phyloP scores from a whole-genome alignment of 2,113 vertebrate genomes.

The Canis aureus region DNA sequence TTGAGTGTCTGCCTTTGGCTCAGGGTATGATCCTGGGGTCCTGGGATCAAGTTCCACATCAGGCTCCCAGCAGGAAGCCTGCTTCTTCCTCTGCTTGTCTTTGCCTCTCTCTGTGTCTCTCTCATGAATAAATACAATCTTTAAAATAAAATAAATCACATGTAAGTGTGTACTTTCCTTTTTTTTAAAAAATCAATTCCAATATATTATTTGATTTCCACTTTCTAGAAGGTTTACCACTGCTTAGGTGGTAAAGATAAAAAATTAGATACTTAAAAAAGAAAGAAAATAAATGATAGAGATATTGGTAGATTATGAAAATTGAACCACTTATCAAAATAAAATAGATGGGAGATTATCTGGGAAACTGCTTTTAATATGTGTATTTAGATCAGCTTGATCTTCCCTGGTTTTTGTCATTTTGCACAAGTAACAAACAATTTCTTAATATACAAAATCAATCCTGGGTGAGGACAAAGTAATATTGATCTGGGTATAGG shows the following conservation, averaged over 20 bases:
- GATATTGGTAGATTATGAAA: background rate
- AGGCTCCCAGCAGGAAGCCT: too few species aligned
- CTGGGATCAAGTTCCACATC: too few species aligned
- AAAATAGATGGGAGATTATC: background rate
- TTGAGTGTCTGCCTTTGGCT: too few species aligned
- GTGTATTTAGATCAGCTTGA: background rate
- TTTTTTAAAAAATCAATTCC: background rate
- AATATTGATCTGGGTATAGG: background rate
- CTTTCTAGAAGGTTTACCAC: background rate
- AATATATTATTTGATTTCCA: background rate
- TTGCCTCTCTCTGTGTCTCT: too few species aligned
- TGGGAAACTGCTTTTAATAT: background rate
- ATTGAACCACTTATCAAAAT: background rate
- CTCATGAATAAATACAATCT: too few species aligned
- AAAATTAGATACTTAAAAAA: slow-evolving; percentile 6
- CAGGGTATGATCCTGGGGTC: too few species aligned
- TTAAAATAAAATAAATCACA: background rate
- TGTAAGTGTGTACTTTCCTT: background rate
- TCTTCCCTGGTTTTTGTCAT: background rate
- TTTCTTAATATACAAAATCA: slow-evolving; percentile 43
- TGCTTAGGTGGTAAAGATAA: background rate
- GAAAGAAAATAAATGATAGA: background rate
- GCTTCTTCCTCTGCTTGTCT: too few species aligned
- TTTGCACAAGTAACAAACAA: background rate
- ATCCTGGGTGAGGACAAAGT: slow-evolving; percentile 12